These are phyloP conservation scores for Globodera ellingtonae DNA, from an alignment of 1,140 invertebrate species.

Conservation along the genomic window DNA sequence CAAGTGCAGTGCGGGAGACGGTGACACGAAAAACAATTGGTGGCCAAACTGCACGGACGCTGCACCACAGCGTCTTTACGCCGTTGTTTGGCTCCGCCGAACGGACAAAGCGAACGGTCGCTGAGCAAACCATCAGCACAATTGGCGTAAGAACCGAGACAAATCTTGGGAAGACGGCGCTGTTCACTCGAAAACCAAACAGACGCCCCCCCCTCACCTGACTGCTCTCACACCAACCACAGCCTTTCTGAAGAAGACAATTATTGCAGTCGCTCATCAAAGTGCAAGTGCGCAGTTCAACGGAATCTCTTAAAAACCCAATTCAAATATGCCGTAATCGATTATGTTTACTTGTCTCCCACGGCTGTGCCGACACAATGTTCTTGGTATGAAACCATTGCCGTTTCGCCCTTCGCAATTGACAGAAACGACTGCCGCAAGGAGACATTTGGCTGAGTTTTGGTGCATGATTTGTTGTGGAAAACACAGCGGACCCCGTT, in stretches of 20 bases:
- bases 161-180: neutral
- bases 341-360: neutral
- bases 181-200: slow-evolving; percentile 33
- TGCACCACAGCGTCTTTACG: slow-evolving; percentile 28
- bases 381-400: slow-evolving; percentile 22
- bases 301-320: neutral
- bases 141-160: slow-evolving; percentile 31
- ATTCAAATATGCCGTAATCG: neutral
- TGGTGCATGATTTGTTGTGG: slow-evolving; percentile 44
- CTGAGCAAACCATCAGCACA: slow-evolving; percentile 45
- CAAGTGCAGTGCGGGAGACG: slow-evolving; percentile 56
- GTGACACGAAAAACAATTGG: slow-evolving; percentile 57
- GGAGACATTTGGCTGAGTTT: slow-evolving; percentile 43
- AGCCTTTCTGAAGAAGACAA: slow-evolving; percentile 46
- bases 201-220: neutral
- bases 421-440: slow-evolving; percentile 54
- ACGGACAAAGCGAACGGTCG: slow-evolving; percentile 39
- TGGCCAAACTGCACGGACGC: slow-evolving; percentile 51
- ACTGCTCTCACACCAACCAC: slow-evolving; percentile 54
- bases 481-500: slow-evolving; percentile 61
- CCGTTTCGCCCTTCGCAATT: slow-evolving; percentile 18
- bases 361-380: slow-evolving; percentile 31
- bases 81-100: slow-evolving; percentile 32
- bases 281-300: slow-evolving; percentile 29
- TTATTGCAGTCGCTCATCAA: slow-evolving; percentile 48